Evolutionary conservation across 1,140 invertebrate genomes (phyloP).

Genomic region (Philotrypesis tridentata): DNA sequence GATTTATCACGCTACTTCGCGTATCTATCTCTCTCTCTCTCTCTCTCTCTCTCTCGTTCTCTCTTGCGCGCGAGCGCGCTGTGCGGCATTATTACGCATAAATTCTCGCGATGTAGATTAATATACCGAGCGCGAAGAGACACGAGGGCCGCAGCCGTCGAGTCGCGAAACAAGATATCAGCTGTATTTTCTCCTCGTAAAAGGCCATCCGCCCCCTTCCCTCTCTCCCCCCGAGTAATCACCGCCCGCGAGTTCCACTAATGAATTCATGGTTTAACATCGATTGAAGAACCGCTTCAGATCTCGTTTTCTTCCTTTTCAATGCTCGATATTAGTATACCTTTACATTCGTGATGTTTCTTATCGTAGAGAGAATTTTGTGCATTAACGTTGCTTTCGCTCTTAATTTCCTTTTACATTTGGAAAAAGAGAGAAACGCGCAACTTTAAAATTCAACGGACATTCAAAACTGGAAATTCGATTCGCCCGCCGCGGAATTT

Average conservation of each 20-base stretch:
- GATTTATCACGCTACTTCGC: constrained; percentile 43
- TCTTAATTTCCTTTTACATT: not conserved
- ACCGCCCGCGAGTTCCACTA: constrained; percentile 1
- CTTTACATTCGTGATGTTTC: constrained; percentile 4
- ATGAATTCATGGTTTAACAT: constrained; percentile 32
- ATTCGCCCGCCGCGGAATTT: no score
- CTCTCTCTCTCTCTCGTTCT: no score
- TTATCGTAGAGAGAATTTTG: not conserved
- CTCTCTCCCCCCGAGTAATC: constrained; percentile 3
- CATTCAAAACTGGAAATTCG: no score
- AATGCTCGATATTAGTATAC: not conserved
- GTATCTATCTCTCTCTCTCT: not conserved
- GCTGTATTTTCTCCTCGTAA: constrained; percentile 38
- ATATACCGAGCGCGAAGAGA: constrained; percentile 32
- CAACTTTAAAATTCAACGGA: no score
- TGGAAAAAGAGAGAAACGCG: no score
- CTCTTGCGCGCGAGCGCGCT: no score
- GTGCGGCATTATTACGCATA: no score
- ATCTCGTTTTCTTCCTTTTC: not conserved
- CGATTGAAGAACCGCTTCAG: not conserved
- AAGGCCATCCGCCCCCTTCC: constrained; percentile 31
- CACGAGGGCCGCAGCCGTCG: not conserved
- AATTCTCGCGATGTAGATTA: constrained; percentile 30
- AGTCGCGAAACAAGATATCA: constrained; percentile 41
- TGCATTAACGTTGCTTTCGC: not conserved